These are phyloP conservation scores for Spea bombifrons DNA, from an alignment of 2,113 vertebrate genomes.

Conservation along the genomic window DNA sequence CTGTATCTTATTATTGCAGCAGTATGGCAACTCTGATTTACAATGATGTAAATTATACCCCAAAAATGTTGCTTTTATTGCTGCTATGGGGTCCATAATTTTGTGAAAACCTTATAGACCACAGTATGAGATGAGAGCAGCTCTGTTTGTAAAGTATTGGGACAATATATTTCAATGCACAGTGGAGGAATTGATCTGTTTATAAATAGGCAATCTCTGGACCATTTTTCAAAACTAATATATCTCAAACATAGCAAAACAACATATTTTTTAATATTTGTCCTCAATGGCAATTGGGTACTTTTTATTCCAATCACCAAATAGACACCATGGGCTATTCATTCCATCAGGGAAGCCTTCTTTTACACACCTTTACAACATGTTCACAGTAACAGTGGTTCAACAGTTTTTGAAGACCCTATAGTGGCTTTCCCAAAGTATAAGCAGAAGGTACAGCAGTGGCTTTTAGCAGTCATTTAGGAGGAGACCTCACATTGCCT, in stretches of 20 bases:
- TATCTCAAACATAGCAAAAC: not conserved
- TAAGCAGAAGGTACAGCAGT: no score
- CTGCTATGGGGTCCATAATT: not conserved
- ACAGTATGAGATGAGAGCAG: not conserved
- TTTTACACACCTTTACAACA: no score
- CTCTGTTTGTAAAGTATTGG: not conserved
- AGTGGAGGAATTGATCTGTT: no score
- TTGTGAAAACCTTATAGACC: not conserved
- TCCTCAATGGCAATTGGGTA: not conserved
- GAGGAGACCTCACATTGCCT: no score
- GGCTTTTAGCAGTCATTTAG: no score
- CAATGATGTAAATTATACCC: not conserved
- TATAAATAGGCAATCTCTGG: not conserved
- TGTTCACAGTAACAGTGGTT: no score
- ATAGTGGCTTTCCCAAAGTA: no score
- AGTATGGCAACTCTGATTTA: not conserved
- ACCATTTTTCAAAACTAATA: not conserved
- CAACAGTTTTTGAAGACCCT: no score
- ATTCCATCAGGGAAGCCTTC: no score
- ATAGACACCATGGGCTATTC: no score
- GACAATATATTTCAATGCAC: not conserved
- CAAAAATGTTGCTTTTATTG: not conserved
- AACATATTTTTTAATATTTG: not conserved
- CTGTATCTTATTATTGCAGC: not conserved
- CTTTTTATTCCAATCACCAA: no score